Evolutionary conservation across 2,888 invertebrate genomes (phyloP).

Genomic region (Pammene fasciana): DNA sequence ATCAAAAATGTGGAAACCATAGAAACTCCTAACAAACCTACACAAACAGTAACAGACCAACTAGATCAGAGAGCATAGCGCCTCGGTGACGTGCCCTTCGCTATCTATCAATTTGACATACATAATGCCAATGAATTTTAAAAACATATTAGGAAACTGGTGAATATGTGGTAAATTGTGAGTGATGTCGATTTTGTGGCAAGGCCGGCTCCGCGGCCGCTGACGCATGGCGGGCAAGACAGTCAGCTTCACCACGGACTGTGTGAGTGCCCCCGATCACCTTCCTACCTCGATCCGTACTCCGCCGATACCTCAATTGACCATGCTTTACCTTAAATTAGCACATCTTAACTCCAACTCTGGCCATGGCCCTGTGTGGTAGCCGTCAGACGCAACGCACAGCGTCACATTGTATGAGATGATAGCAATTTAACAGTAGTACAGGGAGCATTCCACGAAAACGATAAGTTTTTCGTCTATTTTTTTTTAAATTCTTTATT

Average conservation of each 20-base stretch:
- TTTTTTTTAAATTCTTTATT: no score
- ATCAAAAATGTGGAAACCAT: no score
- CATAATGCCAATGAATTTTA: slow-evolving; percentile 11
- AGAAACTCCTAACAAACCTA: not conserved
- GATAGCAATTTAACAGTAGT: no score
- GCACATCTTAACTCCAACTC: no score
- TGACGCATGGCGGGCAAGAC: slow-evolving; percentile 69
- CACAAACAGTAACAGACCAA: slow-evolving; percentile 17
- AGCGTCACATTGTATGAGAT: no score
- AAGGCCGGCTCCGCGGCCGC: slow-evolving; percentile 43
- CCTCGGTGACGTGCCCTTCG: not conserved
- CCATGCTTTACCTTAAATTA: no score
- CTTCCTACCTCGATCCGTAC: no score
- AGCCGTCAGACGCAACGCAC: no score
- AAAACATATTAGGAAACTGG: slow-evolving; percentile 16
- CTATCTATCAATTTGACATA: not conserved
- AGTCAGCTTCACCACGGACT: slow-evolving; percentile 66
- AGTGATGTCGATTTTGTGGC: slow-evolving; percentile 34
- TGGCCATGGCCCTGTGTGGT: no score
- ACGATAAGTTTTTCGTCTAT: no score
- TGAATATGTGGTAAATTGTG: slow-evolving; percentile 28
- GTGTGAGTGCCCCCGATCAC: slow-evolving; percentile 59
- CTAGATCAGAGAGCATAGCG: slow-evolving; percentile 14
- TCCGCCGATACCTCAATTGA: no score
- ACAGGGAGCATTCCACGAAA: no score